Percentiles rank a stretch among this genome's conserved stretches.
phyloP scores from a whole-genome alignment of 2,888 invertebrate genomes.

The Rhamphomyia laevipes region DNA sequence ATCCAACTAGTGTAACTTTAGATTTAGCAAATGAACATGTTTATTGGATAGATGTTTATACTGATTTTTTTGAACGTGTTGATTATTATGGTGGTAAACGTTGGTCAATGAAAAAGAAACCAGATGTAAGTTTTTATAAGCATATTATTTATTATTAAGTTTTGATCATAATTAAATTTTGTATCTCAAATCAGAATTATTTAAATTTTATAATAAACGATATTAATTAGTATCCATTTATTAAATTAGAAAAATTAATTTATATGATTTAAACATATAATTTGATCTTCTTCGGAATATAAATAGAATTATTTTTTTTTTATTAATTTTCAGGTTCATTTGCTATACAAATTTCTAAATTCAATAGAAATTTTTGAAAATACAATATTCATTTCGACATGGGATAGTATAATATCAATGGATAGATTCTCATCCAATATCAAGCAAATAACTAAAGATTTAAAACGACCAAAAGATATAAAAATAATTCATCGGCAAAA shows the following conservation, averaged over 20 bases:
- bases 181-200: not conserved
- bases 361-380: conserved; percentile 64
- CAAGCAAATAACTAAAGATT: conserved; percentile 40
- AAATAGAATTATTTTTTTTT: not conserved
- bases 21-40: conserved; percentile 59
- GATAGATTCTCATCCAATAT: conserved; percentile 45
- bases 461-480: conserved; percentile 50
- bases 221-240: too few species aligned
- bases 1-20: conserved; percentile 60
- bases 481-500: conserved; percentile 64
- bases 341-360: conserved; percentile 40
- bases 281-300: too few species aligned
- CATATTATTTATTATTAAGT: too few species aligned
- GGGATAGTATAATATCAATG: conserved; percentile 51
- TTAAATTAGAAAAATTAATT: too few species aligned
- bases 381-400: conserved; percentile 59
- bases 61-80: conserved; percentile 65
- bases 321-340: conserved; percentile 21
- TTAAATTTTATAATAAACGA: too few species aligned
- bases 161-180: not conserved
- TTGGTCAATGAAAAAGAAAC: conserved; percentile 32
- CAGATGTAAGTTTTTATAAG: conserved; percentile 25
- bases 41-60: conserved; percentile 72
- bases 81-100: conserved; percentile 63
- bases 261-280: too few species aligned